These are phyloP conservation scores for Pediacus dermestoides DNA, from an alignment of 2,888 invertebrate genomes.

Conservation along the genomic window DNA sequence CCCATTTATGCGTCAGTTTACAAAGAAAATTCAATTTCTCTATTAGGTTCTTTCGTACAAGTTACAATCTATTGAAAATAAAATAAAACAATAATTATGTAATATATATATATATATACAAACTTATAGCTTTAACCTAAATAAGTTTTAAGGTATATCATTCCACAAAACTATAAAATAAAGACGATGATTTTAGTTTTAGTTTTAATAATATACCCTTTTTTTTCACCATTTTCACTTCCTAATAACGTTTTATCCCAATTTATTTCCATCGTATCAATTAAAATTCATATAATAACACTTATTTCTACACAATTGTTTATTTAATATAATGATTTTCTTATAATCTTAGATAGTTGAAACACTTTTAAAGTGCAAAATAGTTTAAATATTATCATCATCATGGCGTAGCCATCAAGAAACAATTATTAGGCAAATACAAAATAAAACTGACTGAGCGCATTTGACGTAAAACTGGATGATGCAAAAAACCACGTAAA, in stretches of 20 bases:
- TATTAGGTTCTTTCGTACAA: constrained; percentile 15
- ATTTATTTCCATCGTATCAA: too few species aligned
- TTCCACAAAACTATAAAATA: too few species aligned
- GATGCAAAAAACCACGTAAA: constrained; percentile 6
- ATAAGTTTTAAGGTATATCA: too few species aligned
- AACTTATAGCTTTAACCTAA: constrained; percentile 16
- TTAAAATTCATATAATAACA: constrained; percentile 36
- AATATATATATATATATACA: constrained; percentile 6
- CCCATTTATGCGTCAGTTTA: too few species aligned
- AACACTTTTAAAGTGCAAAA: constrained; percentile 47
- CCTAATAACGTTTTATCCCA: too few species aligned
- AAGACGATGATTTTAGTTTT: too few species aligned
- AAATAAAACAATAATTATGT: constrained; percentile 12
- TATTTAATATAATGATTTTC: constrained; percentile 41
- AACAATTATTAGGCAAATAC: constrained; percentile 31
- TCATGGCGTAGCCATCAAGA: constrained; percentile 46
- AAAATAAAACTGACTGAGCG: constrained; percentile 39
- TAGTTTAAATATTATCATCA: constrained; percentile 31
- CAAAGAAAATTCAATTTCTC: background rate
- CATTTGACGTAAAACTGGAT: constrained; percentile 36
- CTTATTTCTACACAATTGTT: constrained; percentile 45
- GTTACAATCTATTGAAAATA: constrained; percentile 18
- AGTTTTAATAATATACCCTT: too few species aligned
- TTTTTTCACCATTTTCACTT: too few species aligned
- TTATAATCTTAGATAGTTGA: constrained; percentile 38